Evolutionary conservation across 2,797 vertebrate species (phyloP).

Genomic region (Acipenser ruthenus): DNA sequence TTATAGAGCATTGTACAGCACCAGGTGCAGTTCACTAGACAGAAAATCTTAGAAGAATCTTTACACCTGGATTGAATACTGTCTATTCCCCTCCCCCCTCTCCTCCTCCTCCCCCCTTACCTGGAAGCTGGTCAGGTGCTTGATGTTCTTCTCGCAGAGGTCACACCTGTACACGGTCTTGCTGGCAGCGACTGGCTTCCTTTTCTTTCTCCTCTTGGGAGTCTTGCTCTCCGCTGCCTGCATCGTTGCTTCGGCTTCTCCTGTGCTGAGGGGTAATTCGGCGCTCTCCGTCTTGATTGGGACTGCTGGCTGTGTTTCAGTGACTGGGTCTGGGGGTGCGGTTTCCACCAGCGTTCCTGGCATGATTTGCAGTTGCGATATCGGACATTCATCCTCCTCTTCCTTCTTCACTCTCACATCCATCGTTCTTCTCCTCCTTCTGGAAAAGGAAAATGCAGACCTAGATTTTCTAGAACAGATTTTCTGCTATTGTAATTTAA

Average conservation of each 20-base stretch:
- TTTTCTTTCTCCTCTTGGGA: not conserved
- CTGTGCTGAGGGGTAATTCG: not conserved
- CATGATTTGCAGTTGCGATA: not conserved
- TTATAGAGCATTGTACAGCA: not conserved
- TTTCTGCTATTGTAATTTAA: no score
- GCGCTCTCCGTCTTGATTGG: not conserved
- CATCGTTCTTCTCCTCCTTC: not conserved
- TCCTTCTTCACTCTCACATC: conserved; percentile 10
- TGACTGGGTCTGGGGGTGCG: not conserved
- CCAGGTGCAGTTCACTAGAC: not conserved
- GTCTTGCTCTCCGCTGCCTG: not conserved
- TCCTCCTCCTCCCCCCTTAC: not conserved
- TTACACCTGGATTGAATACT: not conserved
- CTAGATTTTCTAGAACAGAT: no score
- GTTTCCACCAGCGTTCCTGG: not conserved
- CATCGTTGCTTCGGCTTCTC: not conserved
- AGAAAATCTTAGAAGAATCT: not conserved
- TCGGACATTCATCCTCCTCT: not conserved
- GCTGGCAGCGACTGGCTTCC: not conserved
- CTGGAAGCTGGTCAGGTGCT: conserved; percentile 7
- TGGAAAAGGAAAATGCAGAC: not conserved
- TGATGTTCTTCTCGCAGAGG: conserved; percentile 24
- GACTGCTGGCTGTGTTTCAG: not conserved
- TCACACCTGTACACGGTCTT: conserved; percentile 9
- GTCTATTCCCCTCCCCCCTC: not conserved